Conservation (phyloP, 2,888 invertebrate species). For the Tenthredo amoena region DNA sequence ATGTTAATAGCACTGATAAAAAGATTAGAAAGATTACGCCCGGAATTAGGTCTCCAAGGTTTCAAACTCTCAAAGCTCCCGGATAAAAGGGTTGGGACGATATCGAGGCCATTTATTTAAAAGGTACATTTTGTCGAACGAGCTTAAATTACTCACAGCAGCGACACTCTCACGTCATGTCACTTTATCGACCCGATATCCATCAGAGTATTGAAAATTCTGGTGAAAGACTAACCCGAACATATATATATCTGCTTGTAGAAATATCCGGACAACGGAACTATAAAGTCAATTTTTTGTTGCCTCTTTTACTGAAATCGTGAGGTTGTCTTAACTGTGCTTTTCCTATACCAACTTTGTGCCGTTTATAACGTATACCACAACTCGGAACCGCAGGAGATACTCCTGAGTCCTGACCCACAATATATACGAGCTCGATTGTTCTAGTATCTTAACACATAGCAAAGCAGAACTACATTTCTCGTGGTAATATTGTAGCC, state of each 20-base stretch:
- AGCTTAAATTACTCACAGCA: constrained; percentile 35
- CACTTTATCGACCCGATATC: background rate
- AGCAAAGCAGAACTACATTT: constrained; percentile 35
- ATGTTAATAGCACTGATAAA: constrained; percentile 69
- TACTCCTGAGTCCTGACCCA: constrained; percentile 38
- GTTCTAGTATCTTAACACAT: constrained; percentile 45
- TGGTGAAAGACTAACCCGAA: background rate
- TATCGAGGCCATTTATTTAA: constrained; percentile 41
- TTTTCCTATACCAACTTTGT: background rate
- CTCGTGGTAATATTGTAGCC: constrained; percentile 29
- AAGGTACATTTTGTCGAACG: constrained; percentile 43
- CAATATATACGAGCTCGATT: constrained; percentile 29
- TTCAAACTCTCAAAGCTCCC: constrained; percentile 31
- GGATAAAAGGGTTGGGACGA: constrained; percentile 41
- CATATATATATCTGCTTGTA: background rate
- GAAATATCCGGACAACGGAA: background rate
- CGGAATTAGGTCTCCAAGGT: constrained; percentile 50
- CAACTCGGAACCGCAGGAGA: background rate
- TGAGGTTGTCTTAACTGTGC: constrained; percentile 51
- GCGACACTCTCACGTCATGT: background rate
- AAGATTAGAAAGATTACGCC: constrained; percentile 67
- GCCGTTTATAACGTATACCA: constrained; percentile 4
- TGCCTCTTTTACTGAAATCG: constrained; percentile 24
- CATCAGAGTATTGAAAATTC: constrained; percentile 4
- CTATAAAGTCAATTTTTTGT: background rate